Evolutionary conservation across 2,888 invertebrate species (phyloP).

Genomic region (Chloromyia formosa): DNA sequence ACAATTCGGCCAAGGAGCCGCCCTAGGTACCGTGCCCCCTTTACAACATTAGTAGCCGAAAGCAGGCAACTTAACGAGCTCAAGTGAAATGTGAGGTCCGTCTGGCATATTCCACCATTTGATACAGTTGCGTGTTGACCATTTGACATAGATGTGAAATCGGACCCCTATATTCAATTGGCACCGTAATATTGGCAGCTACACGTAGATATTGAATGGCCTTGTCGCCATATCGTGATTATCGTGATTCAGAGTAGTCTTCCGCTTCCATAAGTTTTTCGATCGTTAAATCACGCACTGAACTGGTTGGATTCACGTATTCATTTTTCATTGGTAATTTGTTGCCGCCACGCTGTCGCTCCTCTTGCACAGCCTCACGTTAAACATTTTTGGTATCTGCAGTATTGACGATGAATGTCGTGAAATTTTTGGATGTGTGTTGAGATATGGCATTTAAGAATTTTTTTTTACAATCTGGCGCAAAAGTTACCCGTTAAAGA

Average conservation of each 20-base stretch:
- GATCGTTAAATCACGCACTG: constrained; percentile 86
- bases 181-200: constrained; percentile 69
- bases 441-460: too few relatives aligned
- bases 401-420: constrained; percentile 97
- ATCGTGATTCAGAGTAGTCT: constrained; percentile 66
- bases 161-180: constrained; percentile 66
- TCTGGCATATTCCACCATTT: constrained; percentile 97
- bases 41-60: too few relatives aligned
- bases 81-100: constrained; percentile 96
- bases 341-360: constrained; percentile 80
- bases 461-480: too few relatives aligned
- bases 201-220: constrained; percentile 66
- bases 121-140: constrained; percentile 92
- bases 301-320: constrained; percentile 60
- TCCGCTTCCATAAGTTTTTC: constrained; percentile 95
- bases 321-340: constrained; percentile 64
- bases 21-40: too few relatives aligned
- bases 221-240: constrained; percentile 61
- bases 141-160: constrained; percentile 78
- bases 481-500: too few relatives aligned
- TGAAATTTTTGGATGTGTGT: too few relatives aligned
- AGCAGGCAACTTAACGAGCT: too few relatives aligned
- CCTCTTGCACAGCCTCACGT: constrained; percentile 96
- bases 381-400: constrained; percentile 97
- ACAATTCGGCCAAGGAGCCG: too few relatives aligned